Conservation (phyloP, 1,140 invertebrate species). For the Nephotettix cincticeps region DNA sequence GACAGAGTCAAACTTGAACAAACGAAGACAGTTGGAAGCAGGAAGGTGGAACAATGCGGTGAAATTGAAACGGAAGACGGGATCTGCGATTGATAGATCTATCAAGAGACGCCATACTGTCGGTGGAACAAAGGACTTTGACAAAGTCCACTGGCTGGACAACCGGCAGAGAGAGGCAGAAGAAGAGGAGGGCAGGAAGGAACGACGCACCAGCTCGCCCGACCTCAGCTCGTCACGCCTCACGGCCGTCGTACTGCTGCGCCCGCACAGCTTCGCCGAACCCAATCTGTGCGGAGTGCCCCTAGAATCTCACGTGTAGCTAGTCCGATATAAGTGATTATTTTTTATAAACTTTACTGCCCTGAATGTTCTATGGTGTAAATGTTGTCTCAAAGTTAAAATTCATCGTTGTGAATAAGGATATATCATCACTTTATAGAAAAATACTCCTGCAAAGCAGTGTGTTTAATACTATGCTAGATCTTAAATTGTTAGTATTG, state of each 20-base stretch:
- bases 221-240: constrained; percentile 56
- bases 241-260: constrained; percentile 51
- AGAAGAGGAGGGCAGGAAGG: constrained; percentile 51
- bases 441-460: neutral
- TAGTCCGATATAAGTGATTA: too few species aligned
- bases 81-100: constrained; percentile 66
- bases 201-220: constrained; percentile 60
- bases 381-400: neutral
- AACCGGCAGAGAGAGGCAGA: constrained; percentile 55
- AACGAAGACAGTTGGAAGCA: constrained; percentile 61
- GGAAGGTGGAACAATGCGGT: constrained; percentile 46
- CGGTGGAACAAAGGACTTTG: constrained; percentile 83
- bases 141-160: constrained; percentile 62
- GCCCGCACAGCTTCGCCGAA: constrained; percentile 53
- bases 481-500: too few species aligned
- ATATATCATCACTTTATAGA: neutral
- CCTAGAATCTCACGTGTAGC: constrained; percentile 38
- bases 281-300: constrained; percentile 33
- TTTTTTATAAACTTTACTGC: neutral
- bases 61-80: constrained; percentile 71
- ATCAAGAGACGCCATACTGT: constrained; percentile 90
- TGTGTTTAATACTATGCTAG: neutral
- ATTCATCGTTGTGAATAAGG: neutral
- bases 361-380: neutral
- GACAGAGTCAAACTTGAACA: constrained; percentile 75